Evolutionary conservation across 2,888 invertebrate genomes (phyloP).

Genomic region (Athalia cordata): DNA sequence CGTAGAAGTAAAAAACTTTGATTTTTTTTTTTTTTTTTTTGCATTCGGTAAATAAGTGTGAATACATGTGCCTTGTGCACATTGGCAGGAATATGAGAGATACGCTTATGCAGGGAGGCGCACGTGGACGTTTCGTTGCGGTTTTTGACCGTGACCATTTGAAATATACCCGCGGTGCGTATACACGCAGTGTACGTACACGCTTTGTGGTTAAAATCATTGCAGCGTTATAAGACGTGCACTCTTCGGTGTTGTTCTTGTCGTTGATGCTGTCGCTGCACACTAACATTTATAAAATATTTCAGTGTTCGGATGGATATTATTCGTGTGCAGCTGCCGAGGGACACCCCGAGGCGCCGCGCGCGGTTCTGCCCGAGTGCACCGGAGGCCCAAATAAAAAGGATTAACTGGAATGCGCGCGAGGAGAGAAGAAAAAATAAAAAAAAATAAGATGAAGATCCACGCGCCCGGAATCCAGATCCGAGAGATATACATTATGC

Average conservation of each 20-base stretch:
- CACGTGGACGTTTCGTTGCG: slow-evolving; percentile 41
- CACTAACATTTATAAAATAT: too few relatives aligned
- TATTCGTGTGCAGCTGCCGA: neutral
- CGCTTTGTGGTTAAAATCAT: too few relatives aligned
- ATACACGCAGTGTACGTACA: neutral
- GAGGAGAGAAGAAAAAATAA: neutral
- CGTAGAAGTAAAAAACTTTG: too few relatives aligned
- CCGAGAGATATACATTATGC: slow-evolving; percentile 57
- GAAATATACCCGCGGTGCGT: slow-evolving; percentile 20
- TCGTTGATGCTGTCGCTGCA: too few relatives aligned
- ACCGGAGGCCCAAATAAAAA: neutral
- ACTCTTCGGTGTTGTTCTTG: too few relatives aligned
- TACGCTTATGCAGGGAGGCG: neutral
- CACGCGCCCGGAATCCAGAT: slow-evolving; percentile 39
- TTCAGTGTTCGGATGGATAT: neutral
- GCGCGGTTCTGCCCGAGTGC: slow-evolving; percentile 24
- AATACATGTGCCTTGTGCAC: too few relatives aligned
- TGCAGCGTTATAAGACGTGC: too few relatives aligned
- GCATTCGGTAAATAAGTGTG: too few relatives aligned
- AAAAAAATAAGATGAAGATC: slow-evolving; percentile 13
- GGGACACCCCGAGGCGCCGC: slow-evolving; percentile 33
- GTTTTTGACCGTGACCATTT: slow-evolving; percentile 14
- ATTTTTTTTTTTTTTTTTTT: too few relatives aligned
- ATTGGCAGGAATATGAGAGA: neutral
- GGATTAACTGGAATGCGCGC: neutral